Conservation (phyloP, 2,113 vertebrate species). For the Vicugna pacos region DNA sequence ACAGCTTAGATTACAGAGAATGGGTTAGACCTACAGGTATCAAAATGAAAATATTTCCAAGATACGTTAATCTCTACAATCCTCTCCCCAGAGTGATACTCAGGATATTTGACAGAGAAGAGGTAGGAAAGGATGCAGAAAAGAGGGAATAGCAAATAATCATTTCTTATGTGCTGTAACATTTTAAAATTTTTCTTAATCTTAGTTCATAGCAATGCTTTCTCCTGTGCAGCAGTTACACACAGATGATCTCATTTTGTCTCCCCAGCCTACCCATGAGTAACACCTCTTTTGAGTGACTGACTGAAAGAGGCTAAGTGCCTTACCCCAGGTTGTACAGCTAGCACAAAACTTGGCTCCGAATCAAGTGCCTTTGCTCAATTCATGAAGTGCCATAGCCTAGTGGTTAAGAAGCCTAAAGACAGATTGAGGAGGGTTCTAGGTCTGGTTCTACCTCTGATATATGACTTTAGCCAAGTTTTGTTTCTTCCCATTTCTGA, state of each 20-base stretch:
- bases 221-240: neutral
- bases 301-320: neutral
- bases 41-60: neutral
- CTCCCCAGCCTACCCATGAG: neutral
- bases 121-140: neutral
- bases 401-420: neutral
- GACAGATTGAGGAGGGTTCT: neutral
- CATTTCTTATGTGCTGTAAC: neutral
- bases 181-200: neutral
- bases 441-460: neutral
- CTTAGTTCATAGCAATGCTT: neutral
- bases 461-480: neutral
- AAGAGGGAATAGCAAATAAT: neutral
- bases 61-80: neutral
- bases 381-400: neutral
- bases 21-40: neutral
- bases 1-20: constrained; percentile 18
- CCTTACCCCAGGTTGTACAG: neutral
- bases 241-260: neutral
- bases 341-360: neutral
- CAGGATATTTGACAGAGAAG: neutral
- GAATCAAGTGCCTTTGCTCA: neutral
- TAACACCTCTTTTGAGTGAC: neutral
- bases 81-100: neutral
- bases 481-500: neutral